phyloP scores from a whole-genome alignment of 2,888 invertebrate species.

The Ganaspis brasiliensis region DNA sequence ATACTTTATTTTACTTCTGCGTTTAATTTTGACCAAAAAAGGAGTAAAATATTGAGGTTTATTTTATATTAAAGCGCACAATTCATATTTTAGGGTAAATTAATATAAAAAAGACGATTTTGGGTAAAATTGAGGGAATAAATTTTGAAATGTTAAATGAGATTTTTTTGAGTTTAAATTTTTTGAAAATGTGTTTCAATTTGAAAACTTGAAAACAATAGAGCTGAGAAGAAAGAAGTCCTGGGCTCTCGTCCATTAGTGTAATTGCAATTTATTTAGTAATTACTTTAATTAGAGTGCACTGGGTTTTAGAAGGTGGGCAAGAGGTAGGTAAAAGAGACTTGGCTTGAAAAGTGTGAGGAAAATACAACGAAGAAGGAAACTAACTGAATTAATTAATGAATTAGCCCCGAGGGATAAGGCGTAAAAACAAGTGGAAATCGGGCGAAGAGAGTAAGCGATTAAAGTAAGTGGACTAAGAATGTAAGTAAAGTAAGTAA shows the following conservation, averaged over 20 bases:
- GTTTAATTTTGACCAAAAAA: too few relatives aligned
- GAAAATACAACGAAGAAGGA: slow-evolving; percentile 52
- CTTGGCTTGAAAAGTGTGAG: slow-evolving; percentile 45
- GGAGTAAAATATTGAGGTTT: too few relatives aligned
- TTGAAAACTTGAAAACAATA: too few relatives aligned
- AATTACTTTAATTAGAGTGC: slow-evolving; percentile 80
- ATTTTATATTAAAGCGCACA: too few relatives aligned
- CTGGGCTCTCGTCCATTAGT: slow-evolving; percentile 73
- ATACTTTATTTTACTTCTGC: too few relatives aligned
- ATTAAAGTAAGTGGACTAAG: slow-evolving; percentile 79
- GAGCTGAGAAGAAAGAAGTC: background rate
- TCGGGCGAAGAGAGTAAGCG: slow-evolving; percentile 67
- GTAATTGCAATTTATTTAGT: slow-evolving; percentile 80
- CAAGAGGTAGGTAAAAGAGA: slow-evolving; percentile 55
- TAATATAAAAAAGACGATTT: too few relatives aligned
- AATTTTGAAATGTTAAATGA: too few relatives aligned
- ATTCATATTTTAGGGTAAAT: too few relatives aligned
- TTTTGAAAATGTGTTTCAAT: too few relatives aligned
- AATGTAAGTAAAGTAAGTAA: slow-evolving; percentile 73
- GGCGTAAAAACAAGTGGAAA: slow-evolving; percentile 79
- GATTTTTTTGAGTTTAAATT: too few relatives aligned
- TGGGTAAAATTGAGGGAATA: too few relatives aligned
- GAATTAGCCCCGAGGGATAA: slow-evolving; percentile 79
- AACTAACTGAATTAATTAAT: slow-evolving; percentile 79
- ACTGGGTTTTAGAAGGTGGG: slow-evolving; percentile 73